Evolutionary conservation across 2,888 invertebrate species (phyloP).

Genomic region (Agelastica alni): DNA sequence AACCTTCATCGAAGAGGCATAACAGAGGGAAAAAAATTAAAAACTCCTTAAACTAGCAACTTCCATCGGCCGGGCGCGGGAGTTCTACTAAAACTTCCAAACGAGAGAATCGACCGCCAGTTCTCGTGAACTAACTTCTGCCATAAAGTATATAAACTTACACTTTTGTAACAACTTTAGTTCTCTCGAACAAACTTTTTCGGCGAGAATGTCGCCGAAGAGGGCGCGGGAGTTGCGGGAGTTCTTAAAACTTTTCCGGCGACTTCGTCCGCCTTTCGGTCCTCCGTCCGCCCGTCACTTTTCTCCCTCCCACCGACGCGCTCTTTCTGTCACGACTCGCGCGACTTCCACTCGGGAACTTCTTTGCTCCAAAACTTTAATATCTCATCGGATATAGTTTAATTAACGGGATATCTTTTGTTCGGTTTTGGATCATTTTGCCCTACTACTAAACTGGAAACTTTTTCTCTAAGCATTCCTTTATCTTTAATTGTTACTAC

Average conservation of each 20-base stretch:
- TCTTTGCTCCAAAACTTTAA: constrained; percentile 41
- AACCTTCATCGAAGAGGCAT: background rate
- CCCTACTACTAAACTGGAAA: no score
- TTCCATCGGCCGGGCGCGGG: constrained; percentile 8
- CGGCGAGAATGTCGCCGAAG: constrained; percentile 47
- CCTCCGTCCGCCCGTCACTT: background rate
- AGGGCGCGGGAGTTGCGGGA: constrained; percentile 42
- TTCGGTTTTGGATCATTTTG: no score
- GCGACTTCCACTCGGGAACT: constrained; percentile 25
- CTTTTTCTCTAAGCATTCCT: no score
- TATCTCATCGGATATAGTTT: constrained; percentile 48
- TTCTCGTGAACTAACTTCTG: constrained; percentile 56
- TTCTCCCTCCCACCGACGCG: constrained; percentile 9
- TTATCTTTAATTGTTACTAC: no score
- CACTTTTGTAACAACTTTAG: constrained; percentile 59
- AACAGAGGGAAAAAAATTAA: constrained; percentile 8
- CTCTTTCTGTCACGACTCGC: constrained; percentile 32
- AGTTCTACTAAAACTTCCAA: constrained; percentile 10
- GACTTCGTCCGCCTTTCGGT: constrained; percentile 14
- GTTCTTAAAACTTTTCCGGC: constrained; percentile 50
- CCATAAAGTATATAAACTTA: constrained; percentile 60
- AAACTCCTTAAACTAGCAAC: constrained; percentile 9
- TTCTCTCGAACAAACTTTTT: constrained; percentile 49
- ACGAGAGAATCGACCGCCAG: constrained; percentile 17
- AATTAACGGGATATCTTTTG: constrained; percentile 50